Evolutionary conservation across 2,113 vertebrate species (phyloP).

Genomic region (Ginglymostoma cirratum): DNA sequence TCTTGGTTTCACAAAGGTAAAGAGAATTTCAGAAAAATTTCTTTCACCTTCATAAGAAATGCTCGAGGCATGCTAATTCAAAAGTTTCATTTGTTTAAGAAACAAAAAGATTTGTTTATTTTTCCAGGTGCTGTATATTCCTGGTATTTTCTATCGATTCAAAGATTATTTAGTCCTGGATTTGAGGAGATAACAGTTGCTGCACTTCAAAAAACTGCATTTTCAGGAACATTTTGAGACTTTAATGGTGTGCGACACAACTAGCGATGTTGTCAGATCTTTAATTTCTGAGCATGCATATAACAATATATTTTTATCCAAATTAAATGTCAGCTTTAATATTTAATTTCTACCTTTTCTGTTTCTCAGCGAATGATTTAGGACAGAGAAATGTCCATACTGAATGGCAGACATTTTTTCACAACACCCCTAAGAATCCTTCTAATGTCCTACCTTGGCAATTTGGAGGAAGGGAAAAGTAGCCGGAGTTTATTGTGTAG

Average conservation of each 20-base stretch:
- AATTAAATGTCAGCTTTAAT: background rate
- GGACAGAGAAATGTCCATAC: background rate
- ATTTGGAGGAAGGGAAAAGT: conserved; percentile 77
- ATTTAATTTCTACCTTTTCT: background rate
- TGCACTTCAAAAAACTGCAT: background rate
- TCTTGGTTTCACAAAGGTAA: background rate
- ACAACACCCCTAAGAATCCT: background rate
- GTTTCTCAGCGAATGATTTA: background rate
- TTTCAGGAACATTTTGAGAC: background rate
- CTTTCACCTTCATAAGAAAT: background rate
- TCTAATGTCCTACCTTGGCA: conserved; percentile 72
- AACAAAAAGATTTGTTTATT: background rate
- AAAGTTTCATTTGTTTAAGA: background rate
- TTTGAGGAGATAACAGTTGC: background rate
- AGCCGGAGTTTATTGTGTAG: conserved; percentile 87
- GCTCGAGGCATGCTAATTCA: background rate
- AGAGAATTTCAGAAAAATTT: background rate
- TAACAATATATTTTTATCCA: background rate
- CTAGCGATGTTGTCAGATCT: background rate
- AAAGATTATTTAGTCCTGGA: background rate
- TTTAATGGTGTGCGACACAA: background rate
- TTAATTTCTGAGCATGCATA: background rate
- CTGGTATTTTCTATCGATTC: too few species aligned
- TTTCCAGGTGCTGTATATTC: background rate
- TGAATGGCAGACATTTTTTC: background rate